Evolutionary conservation across 2,113 vertebrate genomes (phyloP).

Genomic region (Clarias batrachus): DNA sequence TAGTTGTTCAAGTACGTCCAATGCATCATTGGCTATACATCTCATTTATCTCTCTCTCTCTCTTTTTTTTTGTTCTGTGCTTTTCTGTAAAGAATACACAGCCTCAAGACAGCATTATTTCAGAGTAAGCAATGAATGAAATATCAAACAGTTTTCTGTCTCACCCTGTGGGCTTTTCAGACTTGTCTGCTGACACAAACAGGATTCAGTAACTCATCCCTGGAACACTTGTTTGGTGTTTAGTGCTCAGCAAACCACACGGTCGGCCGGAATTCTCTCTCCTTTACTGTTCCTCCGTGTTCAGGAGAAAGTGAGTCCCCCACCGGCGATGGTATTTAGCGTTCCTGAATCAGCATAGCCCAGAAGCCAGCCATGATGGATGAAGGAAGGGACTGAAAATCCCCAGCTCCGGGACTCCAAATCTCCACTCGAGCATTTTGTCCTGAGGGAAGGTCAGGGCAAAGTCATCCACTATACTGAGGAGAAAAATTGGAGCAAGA

Average conservation of each 20-base stretch:
- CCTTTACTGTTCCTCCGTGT: not conserved
- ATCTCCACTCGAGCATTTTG: conserved; percentile 26
- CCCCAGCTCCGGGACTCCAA: conserved; percentile 41
- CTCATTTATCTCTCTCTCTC: not conserved
- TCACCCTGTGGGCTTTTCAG: conserved; percentile 17
- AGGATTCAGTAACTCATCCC: conserved; percentile 11
- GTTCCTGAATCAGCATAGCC: conserved; percentile 50
- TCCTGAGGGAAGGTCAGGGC: conserved; percentile 52
- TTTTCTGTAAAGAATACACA: not conserved
- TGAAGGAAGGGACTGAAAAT: conserved; percentile 44
- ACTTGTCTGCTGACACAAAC: conserved; percentile 36
- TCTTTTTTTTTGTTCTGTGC: not conserved
- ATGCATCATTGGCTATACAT: no score
- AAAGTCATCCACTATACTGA: conserved; percentile 39
- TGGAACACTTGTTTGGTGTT: conserved; percentile 3
- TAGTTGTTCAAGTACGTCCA: not conserved
- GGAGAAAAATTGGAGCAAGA: conserved; percentile 3
- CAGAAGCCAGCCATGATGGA: conserved; percentile 48
- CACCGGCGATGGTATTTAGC: conserved; percentile 41
- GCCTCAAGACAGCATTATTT: conserved; percentile 2
- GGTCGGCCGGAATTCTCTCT: not conserved
- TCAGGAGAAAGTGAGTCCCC: conserved; percentile 7
- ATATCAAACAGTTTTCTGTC: not conserved
- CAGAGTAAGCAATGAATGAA: conserved; percentile 20
- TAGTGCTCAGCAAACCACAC: conserved; percentile 1